Percentiles rank a stretch among this genome's conserved stretches.
These are phyloP conservation scores for Drosophila aff. DNA, from an alignment of 1,140 invertebrate genomes.

Conservation along the genomic window DNA sequence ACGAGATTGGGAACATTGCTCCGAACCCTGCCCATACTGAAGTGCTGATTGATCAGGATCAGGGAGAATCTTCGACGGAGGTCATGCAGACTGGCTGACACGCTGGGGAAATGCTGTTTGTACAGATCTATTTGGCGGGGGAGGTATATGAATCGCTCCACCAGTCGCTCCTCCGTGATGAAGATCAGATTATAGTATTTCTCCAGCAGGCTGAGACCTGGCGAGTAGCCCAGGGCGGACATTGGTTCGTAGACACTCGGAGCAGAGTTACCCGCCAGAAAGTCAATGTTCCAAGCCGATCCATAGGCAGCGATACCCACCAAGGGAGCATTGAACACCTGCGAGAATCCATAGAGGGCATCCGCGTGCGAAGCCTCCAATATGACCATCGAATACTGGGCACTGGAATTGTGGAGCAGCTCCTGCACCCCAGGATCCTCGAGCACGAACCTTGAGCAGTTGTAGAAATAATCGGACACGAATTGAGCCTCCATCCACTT, in stretches of 20 bases:
- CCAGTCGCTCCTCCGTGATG: slow-evolving; percentile 56
- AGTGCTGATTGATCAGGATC: slow-evolving; percentile 76
- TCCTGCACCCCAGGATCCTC: slow-evolving; percentile 52
- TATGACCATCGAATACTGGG: slow-evolving; percentile 67
- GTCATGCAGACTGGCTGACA: slow-evolving; percentile 34
- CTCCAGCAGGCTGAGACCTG: slow-evolving; percentile 79
- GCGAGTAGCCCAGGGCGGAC: slow-evolving; percentile 58
- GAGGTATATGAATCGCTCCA: slow-evolving; percentile 48
- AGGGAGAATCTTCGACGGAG: slow-evolving; percentile 60
- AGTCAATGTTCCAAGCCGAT: slow-evolving; percentile 67
- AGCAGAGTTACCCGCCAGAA: slow-evolving; percentile 64
- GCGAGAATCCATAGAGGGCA: slow-evolving; percentile 66
- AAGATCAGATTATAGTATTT: slow-evolving; percentile 81
- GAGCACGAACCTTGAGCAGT: slow-evolving; percentile 44
- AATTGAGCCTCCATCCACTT: slow-evolving; percentile 57
- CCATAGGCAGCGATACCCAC: slow-evolving; percentile 67
- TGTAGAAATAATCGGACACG: slow-evolving; percentile 31
- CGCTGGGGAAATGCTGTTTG: slow-evolving; percentile 61
- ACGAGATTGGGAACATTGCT: slow-evolving; percentile 77
- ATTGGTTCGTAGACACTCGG: slow-evolving; percentile 80
- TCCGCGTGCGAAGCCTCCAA: slow-evolving; percentile 64
- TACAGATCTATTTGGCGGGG: slow-evolving; percentile 73
- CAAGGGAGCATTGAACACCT: slow-evolving; percentile 65
- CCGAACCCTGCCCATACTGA: slow-evolving; percentile 64
- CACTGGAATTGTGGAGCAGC: slow-evolving; percentile 41